Evolutionary conservation across 2,888 invertebrate genomes (phyloP).

Genomic region (Chamaedrilus cognettii): DNA sequence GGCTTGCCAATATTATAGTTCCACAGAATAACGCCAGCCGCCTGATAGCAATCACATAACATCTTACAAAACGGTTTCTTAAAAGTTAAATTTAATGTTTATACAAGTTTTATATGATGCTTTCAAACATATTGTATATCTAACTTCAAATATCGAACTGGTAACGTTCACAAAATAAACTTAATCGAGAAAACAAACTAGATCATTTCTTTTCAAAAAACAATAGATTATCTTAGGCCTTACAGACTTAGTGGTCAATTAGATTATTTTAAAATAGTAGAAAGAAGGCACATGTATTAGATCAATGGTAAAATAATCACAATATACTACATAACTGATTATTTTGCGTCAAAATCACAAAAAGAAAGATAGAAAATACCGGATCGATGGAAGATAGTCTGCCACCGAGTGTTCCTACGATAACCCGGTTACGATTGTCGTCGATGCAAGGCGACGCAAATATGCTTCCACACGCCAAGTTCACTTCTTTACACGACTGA

Average conservation of each 20-base stretch:
- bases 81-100: no score
- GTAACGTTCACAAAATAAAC: background rate
- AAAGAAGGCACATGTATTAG: no score
- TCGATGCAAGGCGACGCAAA: conserved; percentile 62
- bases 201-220: no score
- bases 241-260: no score
- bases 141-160: no score
- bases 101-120: no score
- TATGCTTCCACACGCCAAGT: conserved; percentile 61
- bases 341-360: background rate
- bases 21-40: conserved; percentile 67
- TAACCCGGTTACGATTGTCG: conserved; percentile 48
- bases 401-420: conserved; percentile 68
- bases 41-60: conserved; percentile 54
- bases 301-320: no score
- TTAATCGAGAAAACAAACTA: background rate
- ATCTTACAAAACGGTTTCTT: no score
- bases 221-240: no score
- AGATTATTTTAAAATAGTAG: no score
- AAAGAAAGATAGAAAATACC: conserved; percentile 41
- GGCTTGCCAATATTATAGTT: conserved; percentile 65
- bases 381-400: conserved; percentile 64
- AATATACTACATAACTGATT: no score
- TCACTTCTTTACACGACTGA: conserved; percentile 11
- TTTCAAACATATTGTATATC: no score